phyloP scores from a whole-genome alignment of 2,113 vertebrate genomes.

The Garra rufa region DNA sequence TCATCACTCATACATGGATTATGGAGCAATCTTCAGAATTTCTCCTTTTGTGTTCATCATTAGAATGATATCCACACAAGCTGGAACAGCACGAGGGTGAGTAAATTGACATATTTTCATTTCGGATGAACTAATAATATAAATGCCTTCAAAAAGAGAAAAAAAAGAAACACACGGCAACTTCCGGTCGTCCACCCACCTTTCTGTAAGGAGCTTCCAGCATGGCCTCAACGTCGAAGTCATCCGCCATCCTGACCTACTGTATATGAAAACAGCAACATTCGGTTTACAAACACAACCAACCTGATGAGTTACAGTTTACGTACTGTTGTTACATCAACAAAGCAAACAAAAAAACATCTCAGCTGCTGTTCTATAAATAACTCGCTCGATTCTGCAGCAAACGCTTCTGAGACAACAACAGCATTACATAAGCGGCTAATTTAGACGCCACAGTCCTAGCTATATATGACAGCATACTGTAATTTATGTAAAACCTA shows the following conservation, averaged over 20 bases:
- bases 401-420: background rate
- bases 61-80: background rate
- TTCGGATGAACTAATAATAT: background rate
- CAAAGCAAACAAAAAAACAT: background rate
- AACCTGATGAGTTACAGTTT: background rate
- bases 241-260: conserved; percentile 92
- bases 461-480: background rate
- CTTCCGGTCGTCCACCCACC: conserved; percentile 82
- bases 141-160: conserved; percentile 63
- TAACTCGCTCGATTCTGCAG: conserved; percentile 18
- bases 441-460: background rate
- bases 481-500: no score
- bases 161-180: conserved; percentile 74
- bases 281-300: background rate
- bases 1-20: background rate
- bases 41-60: background rate
- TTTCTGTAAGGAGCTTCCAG: conserved; percentile 98
- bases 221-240: conserved; percentile 99
- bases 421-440: conserved; percentile 32
- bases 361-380: background rate
- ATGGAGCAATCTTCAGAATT: background rate
- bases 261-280: conserved; percentile 31
- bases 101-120: background rate
- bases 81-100: background rate
- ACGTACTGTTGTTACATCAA: background rate